These are phyloP conservation scores for Mesorhabditis belari DNA, from an alignment of 2,888 invertebrate species.

Conservation along the genomic window DNA sequence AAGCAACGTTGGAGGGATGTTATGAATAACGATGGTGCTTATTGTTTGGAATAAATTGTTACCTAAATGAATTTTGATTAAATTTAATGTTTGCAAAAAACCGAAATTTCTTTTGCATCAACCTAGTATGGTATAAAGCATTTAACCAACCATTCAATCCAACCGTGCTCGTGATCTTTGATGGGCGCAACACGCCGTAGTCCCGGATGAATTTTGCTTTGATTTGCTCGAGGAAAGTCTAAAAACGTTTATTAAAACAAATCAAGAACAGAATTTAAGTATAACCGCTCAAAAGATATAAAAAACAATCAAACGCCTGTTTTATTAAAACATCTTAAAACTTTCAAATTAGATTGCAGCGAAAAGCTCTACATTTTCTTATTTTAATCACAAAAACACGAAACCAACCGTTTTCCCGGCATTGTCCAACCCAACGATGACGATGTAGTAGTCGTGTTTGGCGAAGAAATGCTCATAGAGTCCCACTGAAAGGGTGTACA, in stretches of 20 bases:
- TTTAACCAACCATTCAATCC: conserved; percentile 72
- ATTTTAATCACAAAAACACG: neutral
- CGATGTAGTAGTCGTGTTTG: conserved; percentile 93
- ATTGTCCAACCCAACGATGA: conserved; percentile 94
- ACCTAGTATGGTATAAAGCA: conserved; percentile 72
- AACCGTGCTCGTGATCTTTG: conserved; percentile 93
- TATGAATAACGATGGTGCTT: too few species aligned
- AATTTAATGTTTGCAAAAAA: too few species aligned
- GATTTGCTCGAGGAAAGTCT: conserved; percentile 96
- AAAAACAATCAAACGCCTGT: conserved; percentile 5
- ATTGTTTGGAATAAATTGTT: too few species aligned
- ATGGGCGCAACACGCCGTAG: conserved; percentile 85
- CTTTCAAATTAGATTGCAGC: too few species aligned
- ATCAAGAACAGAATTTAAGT: neutral
- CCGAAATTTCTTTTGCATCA: too few species aligned
- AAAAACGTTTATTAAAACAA: conserved; percentile 19
- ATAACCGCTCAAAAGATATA: conserved; percentile 4
- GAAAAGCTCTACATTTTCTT: too few species aligned
- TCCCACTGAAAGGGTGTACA: conserved; percentile 91
- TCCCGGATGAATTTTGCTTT: conserved; percentile 79
- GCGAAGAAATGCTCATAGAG: conserved; percentile 89
- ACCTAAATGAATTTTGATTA: too few species aligned
- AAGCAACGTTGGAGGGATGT: too few species aligned
- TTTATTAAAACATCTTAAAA: conserved; percentile 5
- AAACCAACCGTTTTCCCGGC: conserved; percentile 89